A percentile compares a stretch with the other conserved stretches of the same genome.
Conservation (phyloP, 2,113 vertebrate genomes). For the Picathartes gymnocephalus region DNA sequence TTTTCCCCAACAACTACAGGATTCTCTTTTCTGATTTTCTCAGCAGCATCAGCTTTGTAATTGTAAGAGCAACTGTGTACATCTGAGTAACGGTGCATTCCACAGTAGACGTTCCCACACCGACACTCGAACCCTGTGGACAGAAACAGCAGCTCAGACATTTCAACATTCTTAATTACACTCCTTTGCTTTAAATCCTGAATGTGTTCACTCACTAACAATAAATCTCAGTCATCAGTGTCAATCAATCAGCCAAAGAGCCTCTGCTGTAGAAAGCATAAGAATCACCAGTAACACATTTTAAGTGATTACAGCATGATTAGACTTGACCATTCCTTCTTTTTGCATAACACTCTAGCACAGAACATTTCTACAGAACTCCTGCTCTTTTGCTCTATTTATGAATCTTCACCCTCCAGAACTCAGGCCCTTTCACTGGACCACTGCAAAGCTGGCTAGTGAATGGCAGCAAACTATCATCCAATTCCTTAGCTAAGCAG, state of each 20-base stretch:
- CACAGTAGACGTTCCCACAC: slow-evolving; percentile 86
- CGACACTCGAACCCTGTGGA: slow-evolving; percentile 85
- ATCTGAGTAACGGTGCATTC: slow-evolving; percentile 86
- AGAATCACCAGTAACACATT: slow-evolving; percentile 19
- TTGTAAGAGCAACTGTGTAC: slow-evolving; percentile 88
- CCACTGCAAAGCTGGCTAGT: not conserved
- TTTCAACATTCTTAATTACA: not conserved
- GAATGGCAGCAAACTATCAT: not conserved
- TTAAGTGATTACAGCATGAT: not conserved
- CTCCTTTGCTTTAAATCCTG: not conserved
- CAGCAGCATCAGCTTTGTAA: slow-evolving; percentile 89
- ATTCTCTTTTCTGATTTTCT: slow-evolving; percentile 92
- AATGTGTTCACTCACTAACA: slow-evolving; percentile 41
- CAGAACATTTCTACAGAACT: not conserved
- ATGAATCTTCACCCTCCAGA: not conserved
- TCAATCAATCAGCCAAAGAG: slow-evolving; percentile 7
- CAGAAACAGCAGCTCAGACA: not conserved
- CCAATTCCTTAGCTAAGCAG: not conserved
- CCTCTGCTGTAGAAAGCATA: slow-evolving; percentile 42
- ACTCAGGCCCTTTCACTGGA: not conserved
- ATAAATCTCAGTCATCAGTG: slow-evolving; percentile 33
- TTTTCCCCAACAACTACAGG: slow-evolving; percentile 88
- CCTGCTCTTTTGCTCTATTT: not conserved
- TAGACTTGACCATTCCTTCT: not conserved
- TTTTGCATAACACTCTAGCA: not conserved